Conservation (phyloP, 2,888 invertebrate genomes). For the Erannis defoliaria region DNA sequence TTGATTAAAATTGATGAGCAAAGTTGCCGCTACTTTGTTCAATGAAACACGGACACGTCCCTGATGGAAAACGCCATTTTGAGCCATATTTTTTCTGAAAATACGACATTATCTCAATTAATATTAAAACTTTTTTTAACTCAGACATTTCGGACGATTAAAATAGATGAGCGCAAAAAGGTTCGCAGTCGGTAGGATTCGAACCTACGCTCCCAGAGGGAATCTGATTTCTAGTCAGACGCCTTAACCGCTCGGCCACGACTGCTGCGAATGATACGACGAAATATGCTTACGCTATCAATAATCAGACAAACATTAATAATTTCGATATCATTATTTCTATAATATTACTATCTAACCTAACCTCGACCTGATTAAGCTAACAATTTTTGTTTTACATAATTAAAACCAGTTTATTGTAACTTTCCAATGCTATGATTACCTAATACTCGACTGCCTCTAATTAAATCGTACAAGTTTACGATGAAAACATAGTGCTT, state of each 20-base stretch:
- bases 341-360: no score
- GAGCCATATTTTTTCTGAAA: slow-evolving; percentile 16
- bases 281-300: slow-evolving; percentile 8
- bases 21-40: slow-evolving; percentile 49
- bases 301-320: neutral
- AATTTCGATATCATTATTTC: no score
- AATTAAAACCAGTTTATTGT: no score
- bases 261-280: slow-evolving; percentile 78
- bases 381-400: no score
- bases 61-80: slow-evolving; percentile 31
- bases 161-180: slow-evolving; percentile 43
- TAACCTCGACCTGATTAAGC: no score
- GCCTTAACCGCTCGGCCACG: slow-evolving; percentile 96
- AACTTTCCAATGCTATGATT: no score
- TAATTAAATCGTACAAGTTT: no score
- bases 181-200: slow-evolving; percentile 94
- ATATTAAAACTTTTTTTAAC: slow-evolving; percentile 23
- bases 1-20: slow-evolving; percentile 62
- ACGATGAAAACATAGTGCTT: no score
- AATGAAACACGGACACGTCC: slow-evolving; percentile 44
- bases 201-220: slow-evolving; percentile 96
- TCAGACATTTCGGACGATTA: slow-evolving; percentile 8
- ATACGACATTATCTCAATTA: slow-evolving; percentile 25
- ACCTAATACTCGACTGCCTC: no score
- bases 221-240: slow-evolving; percentile 95